Conservation (phyloP, 2,113 vertebrate genomes). For the Mesembrinibis cayennensis region DNA sequence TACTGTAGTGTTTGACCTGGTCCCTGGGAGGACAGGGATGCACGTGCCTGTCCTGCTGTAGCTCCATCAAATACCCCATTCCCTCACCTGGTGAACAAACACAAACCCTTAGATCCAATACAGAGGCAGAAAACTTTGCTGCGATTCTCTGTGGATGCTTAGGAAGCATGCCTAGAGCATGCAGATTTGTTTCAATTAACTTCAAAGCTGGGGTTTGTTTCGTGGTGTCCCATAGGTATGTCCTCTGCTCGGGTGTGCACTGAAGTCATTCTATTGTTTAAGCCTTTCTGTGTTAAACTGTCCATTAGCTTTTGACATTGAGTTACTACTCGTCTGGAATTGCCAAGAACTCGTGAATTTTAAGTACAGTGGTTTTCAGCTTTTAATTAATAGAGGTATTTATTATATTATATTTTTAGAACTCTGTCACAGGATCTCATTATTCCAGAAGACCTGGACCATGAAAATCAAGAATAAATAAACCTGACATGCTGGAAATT, state of each 20-base stretch:
- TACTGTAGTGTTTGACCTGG: accelerated
- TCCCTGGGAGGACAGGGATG: not conserved
- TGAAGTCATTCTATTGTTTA: not conserved
- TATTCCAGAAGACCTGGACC: not conserved
- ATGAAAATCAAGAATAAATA: not conserved
- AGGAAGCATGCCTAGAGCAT: not conserved
- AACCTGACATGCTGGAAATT: not conserved
- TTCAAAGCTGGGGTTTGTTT: not conserved
- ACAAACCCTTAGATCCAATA: not conserved
- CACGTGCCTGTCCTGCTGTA: not conserved
- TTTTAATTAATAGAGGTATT: not conserved
- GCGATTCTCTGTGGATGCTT: too few relatives aligned
- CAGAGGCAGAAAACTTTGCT: not conserved
- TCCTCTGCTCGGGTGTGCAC: not conserved
- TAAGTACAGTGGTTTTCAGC: not conserved
- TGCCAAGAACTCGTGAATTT: not conserved
- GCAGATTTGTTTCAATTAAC: not conserved
- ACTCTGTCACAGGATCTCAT: not conserved
- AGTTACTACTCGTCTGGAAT: not conserved
- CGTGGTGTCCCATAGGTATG: accelerated
- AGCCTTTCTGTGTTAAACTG: not conserved
- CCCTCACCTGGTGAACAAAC: not conserved
- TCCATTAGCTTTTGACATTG: not conserved
- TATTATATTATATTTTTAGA: not conserved
- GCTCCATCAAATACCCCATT: not conserved